Percentiles rank a stretch among this genome's conserved stretches.
Evolutionary conservation across 2,888 invertebrate species (phyloP).

Genomic region (Rhyacophila evoluta): DNA sequence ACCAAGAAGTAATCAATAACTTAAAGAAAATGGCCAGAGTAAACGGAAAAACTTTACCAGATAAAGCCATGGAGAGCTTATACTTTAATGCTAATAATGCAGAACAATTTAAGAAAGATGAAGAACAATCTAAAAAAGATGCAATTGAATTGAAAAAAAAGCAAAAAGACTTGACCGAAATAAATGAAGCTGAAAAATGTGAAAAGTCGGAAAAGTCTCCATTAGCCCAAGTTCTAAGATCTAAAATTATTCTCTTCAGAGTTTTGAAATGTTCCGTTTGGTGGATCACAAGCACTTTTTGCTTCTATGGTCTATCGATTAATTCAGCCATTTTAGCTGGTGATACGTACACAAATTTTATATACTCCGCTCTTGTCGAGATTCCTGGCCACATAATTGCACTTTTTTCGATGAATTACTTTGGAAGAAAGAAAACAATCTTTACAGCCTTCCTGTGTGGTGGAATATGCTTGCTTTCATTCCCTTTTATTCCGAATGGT

Average conservation of each 20-base stretch:
- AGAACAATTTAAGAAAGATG: constrained; percentile 58
- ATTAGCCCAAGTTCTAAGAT: constrained; percentile 67
- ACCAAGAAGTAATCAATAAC: constrained; percentile 74
- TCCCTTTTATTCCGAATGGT: constrained; percentile 73
- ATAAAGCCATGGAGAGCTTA: constrained; percentile 63
- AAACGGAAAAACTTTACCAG: constrained; percentile 69
- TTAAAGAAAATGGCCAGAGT: constrained; percentile 75
- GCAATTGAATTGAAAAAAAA: too few relatives aligned
- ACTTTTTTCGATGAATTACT: constrained; percentile 72
- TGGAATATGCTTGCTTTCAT: constrained; percentile 72
- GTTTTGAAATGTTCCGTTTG: constrained; percentile 77
- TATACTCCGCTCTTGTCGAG: constrained; percentile 74
- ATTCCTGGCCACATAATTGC: constrained; percentile 79
- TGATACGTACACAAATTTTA: constrained; percentile 83
- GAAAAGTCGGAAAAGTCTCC: constrained; percentile 57
- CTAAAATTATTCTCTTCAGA: constrained; percentile 69
- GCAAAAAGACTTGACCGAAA: too few relatives aligned
- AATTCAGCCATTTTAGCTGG: constrained; percentile 82
- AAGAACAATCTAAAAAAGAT: constrained; percentile 51
- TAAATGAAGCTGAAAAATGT: constrained; percentile 23
- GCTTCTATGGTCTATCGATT: constrained; percentile 85
- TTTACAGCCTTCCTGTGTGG: constrained; percentile 74
- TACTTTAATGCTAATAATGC: constrained; percentile 47
- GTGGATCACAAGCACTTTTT: constrained; percentile 84
- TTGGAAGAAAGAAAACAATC: constrained; percentile 75